Evolutionary conservation across 2,888 invertebrate species (phyloP), one percentile per base, ranked within the genome.

Genomic region (Meiosimyza platycephala): DNA sequence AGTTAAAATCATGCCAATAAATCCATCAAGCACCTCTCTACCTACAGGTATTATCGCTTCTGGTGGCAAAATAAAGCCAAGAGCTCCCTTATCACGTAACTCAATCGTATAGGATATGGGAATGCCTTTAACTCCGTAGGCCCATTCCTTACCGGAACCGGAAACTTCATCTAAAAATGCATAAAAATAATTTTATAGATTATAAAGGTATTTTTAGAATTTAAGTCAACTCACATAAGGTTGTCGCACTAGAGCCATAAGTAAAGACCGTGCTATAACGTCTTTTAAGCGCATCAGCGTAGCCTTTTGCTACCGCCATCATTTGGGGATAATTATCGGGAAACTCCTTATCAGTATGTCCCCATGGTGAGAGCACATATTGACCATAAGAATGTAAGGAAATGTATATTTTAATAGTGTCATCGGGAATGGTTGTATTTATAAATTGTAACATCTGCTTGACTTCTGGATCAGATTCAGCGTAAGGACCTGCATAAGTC

Each of bases 61-160:
- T 0, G 90, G 84, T 0, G 94, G 94, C 1, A 94, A 86, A 0
- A 92, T 83, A 80, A 93, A 93, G 0, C 94, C 94, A 78, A 89
- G 89, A 0, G 82, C 74, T 0, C 94, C 94, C 2, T 88, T 89
- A 82, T 95, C 95, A 9, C 94, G 88, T 0, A 93, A 81, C 77
- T 91, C 91, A 47, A 90, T 88, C 1, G 90, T 90, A 79, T 89
- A 90, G 1, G 90, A 84, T 67, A 90, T 88, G n/a, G 89, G 89
- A 5, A 90, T 88, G 4, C 88, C 88, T 33, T 88, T 87, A 0
- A 83, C 85, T 0, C 87, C 90, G 77, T 90, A 88, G 1, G 89
- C 90, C 89, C 90, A 91, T 78, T 91, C 91, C 75, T 87, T 86
- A 70, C 87, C 86, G 13, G 85, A 84, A 6, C 89, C 89, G 3